Evolutionary conservation across 2,113 vertebrate species (phyloP), one percentile per base, ranked within the genome.

Genomic region (Syrrhaptes paradoxus): DNA sequence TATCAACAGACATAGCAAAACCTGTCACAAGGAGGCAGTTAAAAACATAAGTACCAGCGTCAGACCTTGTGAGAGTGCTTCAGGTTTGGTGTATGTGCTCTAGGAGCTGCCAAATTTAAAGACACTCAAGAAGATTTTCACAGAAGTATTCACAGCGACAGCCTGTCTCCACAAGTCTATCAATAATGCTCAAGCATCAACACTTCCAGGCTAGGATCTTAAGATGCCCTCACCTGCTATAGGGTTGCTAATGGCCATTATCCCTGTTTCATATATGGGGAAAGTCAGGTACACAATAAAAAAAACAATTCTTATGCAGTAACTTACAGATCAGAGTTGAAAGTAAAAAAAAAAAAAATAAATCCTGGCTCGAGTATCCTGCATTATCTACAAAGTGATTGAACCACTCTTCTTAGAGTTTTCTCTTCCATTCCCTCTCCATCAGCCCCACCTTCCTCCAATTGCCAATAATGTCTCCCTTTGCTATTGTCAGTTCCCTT

Each of bases 221-320:
- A 92, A 89, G 79, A 94, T 72, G 85, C 52, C 68, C 45, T 95
- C 79, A 93, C 48, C 61, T 75, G 75, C 51, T 49, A 17, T 49
- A 41, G 48, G n/a, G 57, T 78, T 88, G 48, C 79, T 83, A 84
- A 78, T 74, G 70, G 72, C 28, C 61, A 63, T 72, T 93, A 58
- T 61, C 29, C 24, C 16, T 63, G 25, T 45, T 93, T 84, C 73
- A 68, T 68, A 93, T 92, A 68, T 43, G 17, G 62, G 11, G 17
- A 92, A 95, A 89, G 49, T 61, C 86, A 32, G 58, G 28, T 25
- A 82, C 36, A 85, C 17, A 89, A 89, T 63, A 93, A 95, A 67
- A 88, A 90, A 95, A 93, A 80, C 34, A 92, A 81, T 95, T 95
- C 85, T 87, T 94, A 79, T 88, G 17, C 51, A 67, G 63, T 34